Percentiles rank a stretch among this genome's conserved stretches.
Conservation (phyloP, 2,888 invertebrate species). For the Lamellibrachia columna region DNA sequence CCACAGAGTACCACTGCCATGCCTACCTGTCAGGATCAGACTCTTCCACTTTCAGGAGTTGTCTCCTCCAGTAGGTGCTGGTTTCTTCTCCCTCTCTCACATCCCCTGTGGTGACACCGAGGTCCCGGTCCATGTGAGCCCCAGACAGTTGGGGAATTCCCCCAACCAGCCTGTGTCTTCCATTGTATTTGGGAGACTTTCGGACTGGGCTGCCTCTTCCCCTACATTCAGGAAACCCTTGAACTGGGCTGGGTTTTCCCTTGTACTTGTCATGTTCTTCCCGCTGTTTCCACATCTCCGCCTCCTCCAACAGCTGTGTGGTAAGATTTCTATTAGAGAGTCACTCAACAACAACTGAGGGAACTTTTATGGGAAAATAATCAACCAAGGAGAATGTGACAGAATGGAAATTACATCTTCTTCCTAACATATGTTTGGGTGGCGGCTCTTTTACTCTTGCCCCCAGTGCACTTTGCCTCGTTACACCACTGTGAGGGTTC, state of each 20-base stretch:
- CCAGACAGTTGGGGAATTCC: neutral
- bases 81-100: neutral
- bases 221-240: conserved; percentile 16
- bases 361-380: neutral
- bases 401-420: neutral
- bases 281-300: conserved; percentile 53
- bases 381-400: neutral
- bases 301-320: conserved; percentile 52
- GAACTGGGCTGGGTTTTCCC: conserved; percentile 24
- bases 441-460: no score
- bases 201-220: conserved; percentile 18
- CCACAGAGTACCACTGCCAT: no score
- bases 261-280: conserved; percentile 7
- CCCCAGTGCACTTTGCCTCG: no score
- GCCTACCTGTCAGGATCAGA: neutral
- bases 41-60: conserved; percentile 22
- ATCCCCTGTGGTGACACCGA: neutral
- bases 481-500: no score
- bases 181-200: neutral
- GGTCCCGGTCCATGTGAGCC: conserved; percentile 25
- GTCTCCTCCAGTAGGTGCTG: conserved; percentile 17
- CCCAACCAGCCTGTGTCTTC: neutral
- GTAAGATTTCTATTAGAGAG: neutral
- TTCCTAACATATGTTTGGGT: neutral
- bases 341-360: conserved; percentile 28